Percentiles rank a stretch among this genome's conserved stretches.
These are phyloP conservation scores for Carlito syrichta DNA, from an alignment of 2,113 vertebrate genomes.

Conservation along the genomic window DNA sequence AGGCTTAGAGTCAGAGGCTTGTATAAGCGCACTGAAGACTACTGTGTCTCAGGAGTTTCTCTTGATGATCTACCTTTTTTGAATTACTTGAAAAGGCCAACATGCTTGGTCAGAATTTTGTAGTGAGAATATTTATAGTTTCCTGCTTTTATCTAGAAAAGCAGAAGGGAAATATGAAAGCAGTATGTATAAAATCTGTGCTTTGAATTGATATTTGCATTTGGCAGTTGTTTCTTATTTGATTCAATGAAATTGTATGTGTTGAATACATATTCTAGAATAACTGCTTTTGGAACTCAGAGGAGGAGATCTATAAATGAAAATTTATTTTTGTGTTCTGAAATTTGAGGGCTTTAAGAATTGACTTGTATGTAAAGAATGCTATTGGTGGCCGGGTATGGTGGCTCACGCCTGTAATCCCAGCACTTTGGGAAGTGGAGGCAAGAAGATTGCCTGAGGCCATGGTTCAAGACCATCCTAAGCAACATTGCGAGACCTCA, in stretches of 20 bases:
- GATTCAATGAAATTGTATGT: conserved; percentile 46
- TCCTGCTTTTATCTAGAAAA: conserved; percentile 35
- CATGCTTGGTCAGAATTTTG: conserved; percentile 34
- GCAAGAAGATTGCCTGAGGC: too few relatives aligned
- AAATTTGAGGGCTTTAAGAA: conserved; percentile 52
- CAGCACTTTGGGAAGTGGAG: too few relatives aligned
- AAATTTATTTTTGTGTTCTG: conserved; percentile 68
- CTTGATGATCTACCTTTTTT: conserved; percentile 15
- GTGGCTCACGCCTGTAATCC: too few relatives aligned
- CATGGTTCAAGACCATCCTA: too few relatives aligned
- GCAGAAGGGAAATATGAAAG: conserved; percentile 5
- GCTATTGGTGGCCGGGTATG: too few relatives aligned
- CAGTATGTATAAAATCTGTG: neutral
- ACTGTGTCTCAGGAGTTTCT: neutral
- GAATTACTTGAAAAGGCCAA: conserved; percentile 47
- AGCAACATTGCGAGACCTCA: too few relatives aligned
- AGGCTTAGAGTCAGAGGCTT: neutral
- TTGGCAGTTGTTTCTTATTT: conserved; percentile 35
- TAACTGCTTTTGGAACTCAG: conserved; percentile 53
- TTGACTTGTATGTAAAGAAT: conserved; percentile 54
- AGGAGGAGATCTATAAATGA: conserved; percentile 11
- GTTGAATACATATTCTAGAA: conserved; percentile 41
- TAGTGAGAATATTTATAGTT: conserved; percentile 21
- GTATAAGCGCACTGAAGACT: neutral
- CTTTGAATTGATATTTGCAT: conserved; percentile 18